A percentile compares a stretch with the other conserved stretches of the same genome.
Evolutionary conservation across 1,140 invertebrate genomes (phyloP).

Genomic region (Maniola jurtina): DNA sequence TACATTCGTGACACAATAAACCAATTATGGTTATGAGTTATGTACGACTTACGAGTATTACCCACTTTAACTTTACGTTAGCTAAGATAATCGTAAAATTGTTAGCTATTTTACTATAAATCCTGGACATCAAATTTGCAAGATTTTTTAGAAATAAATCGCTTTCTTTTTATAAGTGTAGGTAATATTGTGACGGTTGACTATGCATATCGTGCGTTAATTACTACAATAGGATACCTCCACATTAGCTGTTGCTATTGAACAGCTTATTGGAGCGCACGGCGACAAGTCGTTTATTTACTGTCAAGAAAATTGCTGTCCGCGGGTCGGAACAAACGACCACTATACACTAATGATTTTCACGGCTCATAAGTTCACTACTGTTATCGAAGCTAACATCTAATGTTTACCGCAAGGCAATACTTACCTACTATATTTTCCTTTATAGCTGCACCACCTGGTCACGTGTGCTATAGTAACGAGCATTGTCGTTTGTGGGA

Average conservation of each 20-base stretch:
- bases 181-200: not conserved
- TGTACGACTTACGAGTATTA: too few species aligned
- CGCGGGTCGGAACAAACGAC: slow-evolving; percentile 28
- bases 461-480: slow-evolving; percentile 93
- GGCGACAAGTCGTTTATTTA: slow-evolving; percentile 43
- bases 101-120: too few species aligned
- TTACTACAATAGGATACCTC: not conserved
- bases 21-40: not conserved
- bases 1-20: slow-evolving; percentile 1
- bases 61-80: not conserved
- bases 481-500: slow-evolving; percentile 91
- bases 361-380: slow-evolving; percentile 33
- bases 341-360: slow-evolving; percentile 35
- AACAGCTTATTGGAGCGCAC: slow-evolving; percentile 50
- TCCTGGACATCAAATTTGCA: too few species aligned
- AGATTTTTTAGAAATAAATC: too few species aligned
- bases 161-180: not conserved
- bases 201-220: not conserved
- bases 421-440: slow-evolving; percentile 13
- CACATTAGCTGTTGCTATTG: not conserved
- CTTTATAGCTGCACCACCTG: slow-evolving; percentile 87
- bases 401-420: slow-evolving; percentile 10
- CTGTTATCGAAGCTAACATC: slow-evolving; percentile 16
- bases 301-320: slow-evolving; percentile 48
- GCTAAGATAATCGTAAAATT: too few species aligned